Evolutionary conservation across 2,888 invertebrate genomes (phyloP).

Genomic region (Hartigia nigra): DNA sequence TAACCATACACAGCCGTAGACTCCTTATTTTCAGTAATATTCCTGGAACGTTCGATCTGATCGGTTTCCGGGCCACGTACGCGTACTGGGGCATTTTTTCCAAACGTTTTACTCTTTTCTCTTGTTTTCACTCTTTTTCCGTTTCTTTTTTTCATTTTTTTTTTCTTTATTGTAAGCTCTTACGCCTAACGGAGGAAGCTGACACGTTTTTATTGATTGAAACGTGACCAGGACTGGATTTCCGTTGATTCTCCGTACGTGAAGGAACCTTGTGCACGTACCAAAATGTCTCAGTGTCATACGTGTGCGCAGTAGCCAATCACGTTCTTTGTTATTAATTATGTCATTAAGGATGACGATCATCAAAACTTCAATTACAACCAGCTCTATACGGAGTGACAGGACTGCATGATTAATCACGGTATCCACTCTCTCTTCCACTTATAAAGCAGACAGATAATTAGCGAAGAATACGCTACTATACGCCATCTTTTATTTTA

Average conservation of each 20-base stretch:
- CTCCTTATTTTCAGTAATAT: not conserved
- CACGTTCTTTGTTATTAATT: too few species aligned
- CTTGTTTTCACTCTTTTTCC: too few species aligned
- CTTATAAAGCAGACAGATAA: too few species aligned
- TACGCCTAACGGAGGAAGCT: constrained; percentile 13
- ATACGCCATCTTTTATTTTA: too few species aligned
- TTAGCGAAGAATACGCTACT: too few species aligned
- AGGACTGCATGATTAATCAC: too few species aligned
- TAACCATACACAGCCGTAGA: too few species aligned
- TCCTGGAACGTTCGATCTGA: constrained; percentile 4
- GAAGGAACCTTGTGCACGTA: constrained; percentile 12
- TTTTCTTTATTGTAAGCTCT: not conserved
- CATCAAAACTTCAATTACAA: too few species aligned
- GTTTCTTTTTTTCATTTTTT: not conserved
- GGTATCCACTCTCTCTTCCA: too few species aligned
- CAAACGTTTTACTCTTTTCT: not conserved
- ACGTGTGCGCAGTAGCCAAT: constrained; percentile 14
- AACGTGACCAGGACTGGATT: constrained; percentile 8
- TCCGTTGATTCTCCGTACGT: constrained; percentile 4
- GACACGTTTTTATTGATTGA: constrained; percentile 16
- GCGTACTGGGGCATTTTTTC: too few species aligned
- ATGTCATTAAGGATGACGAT: too few species aligned
- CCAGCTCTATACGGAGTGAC: too few species aligned
- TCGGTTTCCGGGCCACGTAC: constrained; percentile 8
- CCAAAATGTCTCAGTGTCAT: constrained; percentile 12